A percentile compares a stretch with the other conserved stretches of the same genome.
phyloP scores from a whole-genome alignment of 2,113 vertebrate species.

The Tor tambroides region DNA sequence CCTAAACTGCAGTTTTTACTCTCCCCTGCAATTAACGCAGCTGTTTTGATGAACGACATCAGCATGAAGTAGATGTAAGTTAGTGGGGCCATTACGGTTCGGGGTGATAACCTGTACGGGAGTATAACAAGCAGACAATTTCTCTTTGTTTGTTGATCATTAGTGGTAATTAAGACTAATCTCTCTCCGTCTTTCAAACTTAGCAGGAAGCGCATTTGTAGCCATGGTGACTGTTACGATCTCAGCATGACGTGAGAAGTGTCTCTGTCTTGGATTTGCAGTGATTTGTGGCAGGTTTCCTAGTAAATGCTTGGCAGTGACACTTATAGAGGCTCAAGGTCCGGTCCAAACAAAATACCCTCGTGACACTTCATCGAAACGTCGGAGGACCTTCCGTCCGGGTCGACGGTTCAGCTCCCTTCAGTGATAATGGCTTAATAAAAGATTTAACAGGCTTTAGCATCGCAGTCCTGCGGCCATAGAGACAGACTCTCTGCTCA shows the following conservation, averaged over 20 bases:
- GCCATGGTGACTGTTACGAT: constrained; percentile 66
- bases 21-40: constrained; percentile 25
- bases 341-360: constrained; percentile 48
- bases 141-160: constrained; percentile 57
- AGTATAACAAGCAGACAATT: constrained; percentile 52
- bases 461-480: not conserved
- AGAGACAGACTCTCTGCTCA: not conserved
- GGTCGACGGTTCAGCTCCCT: not conserved
- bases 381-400: not conserved
- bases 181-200: constrained; percentile 52
- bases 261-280: constrained; percentile 59
- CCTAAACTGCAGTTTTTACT: constrained; percentile 14
- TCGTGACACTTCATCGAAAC: not conserved
- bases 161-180: constrained; percentile 69
- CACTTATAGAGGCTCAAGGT: constrained; percentile 55
- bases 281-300: constrained; percentile 70
- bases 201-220: constrained; percentile 63
- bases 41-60: constrained; percentile 35
- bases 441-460: constrained; percentile 2
- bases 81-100: constrained; percentile 34
- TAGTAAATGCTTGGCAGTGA: constrained; percentile 50
- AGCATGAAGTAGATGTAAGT: constrained; percentile 17
- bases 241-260: constrained; percentile 47
- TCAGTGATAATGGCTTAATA: constrained; percentile 24
- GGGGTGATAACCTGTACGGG: constrained; percentile 46